These are phyloP conservation scores for Bombus ignitus DNA, from an alignment of 1,140 invertebrate genomes.

Conservation along the genomic window DNA sequence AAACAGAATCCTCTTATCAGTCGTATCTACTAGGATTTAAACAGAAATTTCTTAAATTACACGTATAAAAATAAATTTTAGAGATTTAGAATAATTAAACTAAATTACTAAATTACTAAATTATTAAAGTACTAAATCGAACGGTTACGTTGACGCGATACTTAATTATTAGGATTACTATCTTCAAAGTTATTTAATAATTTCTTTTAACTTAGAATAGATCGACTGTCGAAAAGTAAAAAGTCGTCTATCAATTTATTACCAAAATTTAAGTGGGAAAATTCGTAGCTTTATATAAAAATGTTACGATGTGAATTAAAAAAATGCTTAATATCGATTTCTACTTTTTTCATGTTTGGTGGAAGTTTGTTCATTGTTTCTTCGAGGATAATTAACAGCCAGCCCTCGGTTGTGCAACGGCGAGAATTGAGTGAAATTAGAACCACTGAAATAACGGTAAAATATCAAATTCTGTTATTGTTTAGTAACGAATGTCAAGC, in stretches of 20 bases:
- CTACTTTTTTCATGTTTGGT: neutral
- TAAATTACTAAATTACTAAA: too few species aligned
- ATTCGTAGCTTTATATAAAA: neutral
- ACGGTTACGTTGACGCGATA: too few species aligned
- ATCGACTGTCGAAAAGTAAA: neutral
- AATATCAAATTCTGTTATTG: neutral
- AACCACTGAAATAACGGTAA: neutral
- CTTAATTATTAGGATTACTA: neutral
- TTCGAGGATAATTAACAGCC: neutral
- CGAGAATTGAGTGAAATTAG: neutral
- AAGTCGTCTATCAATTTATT: neutral
- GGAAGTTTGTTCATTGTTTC: neutral
- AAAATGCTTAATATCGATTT: conserved; percentile 34
- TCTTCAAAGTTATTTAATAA: neutral
- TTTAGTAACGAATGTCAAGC: neutral
- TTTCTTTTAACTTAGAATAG: neutral
- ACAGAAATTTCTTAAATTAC: conserved; percentile 27
- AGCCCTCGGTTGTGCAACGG: neutral
- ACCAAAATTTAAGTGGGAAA: neutral
- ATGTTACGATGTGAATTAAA: neutral
- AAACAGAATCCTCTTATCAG: conserved; percentile 25
- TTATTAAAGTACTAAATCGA: too few species aligned
- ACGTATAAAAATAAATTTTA: neutral
- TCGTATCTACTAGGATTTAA: conserved; percentile 37
- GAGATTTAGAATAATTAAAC: neutral